These are phyloP conservation scores for Dynastes tityus DNA, from an alignment of 2,888 invertebrate genomes.

Conservation along the genomic window DNA sequence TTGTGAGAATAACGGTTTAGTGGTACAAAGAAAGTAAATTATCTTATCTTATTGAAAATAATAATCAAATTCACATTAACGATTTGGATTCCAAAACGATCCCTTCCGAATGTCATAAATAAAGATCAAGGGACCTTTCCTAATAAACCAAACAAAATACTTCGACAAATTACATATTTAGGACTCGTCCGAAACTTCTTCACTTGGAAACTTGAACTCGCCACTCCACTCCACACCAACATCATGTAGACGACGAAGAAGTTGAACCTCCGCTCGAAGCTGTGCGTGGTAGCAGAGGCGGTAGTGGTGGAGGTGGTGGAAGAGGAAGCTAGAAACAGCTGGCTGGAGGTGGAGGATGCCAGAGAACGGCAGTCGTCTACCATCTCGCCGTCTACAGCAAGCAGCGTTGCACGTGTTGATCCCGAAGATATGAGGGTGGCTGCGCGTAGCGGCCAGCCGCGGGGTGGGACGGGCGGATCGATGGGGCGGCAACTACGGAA, in stretches of 20 bases:
- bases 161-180: slow-evolving; percentile 1
- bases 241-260: too few relatives aligned
- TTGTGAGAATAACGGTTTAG: too few relatives aligned
- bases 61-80: too few relatives aligned
- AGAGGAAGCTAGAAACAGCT: not conserved
- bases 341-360: slow-evolving; percentile 1
- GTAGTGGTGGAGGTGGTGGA: not conserved
- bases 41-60: too few relatives aligned
- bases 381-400: not conserved
- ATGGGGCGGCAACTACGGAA: slow-evolving; percentile 57
- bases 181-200: not conserved
- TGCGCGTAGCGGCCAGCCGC: slow-evolving; percentile 57
- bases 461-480: slow-evolving; percentile 56
- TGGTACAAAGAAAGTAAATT: too few relatives aligned
- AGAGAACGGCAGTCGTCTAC: too few relatives aligned
- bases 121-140: too few relatives aligned
- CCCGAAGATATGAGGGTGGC: slow-evolving; percentile 54
- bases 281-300: not conserved
- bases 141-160: not conserved
- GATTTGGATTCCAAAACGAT: too few relatives aligned
- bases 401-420: slow-evolving; percentile 47
- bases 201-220: not conserved
- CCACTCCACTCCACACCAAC: too few relatives aligned
- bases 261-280: too few relatives aligned
- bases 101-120: too few relatives aligned